Base-by-base conservation (phyloP, 2,113 vertebrate genomes). In the Coptodon bakossiorum region DNA sequence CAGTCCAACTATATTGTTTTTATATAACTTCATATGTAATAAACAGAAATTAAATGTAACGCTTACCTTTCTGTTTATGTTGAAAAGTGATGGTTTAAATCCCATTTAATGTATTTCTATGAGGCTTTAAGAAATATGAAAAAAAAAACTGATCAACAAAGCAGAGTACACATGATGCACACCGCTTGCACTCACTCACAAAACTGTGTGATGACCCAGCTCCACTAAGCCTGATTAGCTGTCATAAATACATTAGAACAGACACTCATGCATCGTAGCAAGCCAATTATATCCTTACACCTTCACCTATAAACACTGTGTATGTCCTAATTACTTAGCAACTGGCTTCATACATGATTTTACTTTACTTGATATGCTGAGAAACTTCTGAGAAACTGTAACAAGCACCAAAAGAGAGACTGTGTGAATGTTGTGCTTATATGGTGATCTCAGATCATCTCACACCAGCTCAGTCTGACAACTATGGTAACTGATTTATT, bases 151-250 rank as follows among this genome's bases (percentile, higher is more conserved):
- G 3, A 9, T 50, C 31, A 53, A 48, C 29, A 16, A n/a, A 31
- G 40, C 11, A 84, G 36, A 79, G 81, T 9, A 82, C 48, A 82
- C 57, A 56, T 71, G 80, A 80, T 31, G 45, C 59, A 50, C 63
- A 17, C 36, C 4, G 48, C 45, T 61, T 40, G 80, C 73, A 82
- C 80, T 84, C 45, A 86, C 82, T 83, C 19, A 89, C 85, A 80
- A 38, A 87, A 83, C 27, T 48, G 27, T 87, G 68, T 12, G 73
- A 91, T 96, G 95, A 95, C 94, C 93, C 93, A 95, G 93, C 89
- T 93, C 71, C 82, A 81, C 89, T 96, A 96, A 97, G 92, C 96
- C 96, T 91, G 93, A 95, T 96, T 96, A 96, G 86, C 92, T 91
- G 92, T 93, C 95, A 93, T 96, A 96, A 96, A 95, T 86, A 95